phyloP scores from a whole-genome alignment of 1,140 invertebrate genomes.

The Drosophila obscura region DNA sequence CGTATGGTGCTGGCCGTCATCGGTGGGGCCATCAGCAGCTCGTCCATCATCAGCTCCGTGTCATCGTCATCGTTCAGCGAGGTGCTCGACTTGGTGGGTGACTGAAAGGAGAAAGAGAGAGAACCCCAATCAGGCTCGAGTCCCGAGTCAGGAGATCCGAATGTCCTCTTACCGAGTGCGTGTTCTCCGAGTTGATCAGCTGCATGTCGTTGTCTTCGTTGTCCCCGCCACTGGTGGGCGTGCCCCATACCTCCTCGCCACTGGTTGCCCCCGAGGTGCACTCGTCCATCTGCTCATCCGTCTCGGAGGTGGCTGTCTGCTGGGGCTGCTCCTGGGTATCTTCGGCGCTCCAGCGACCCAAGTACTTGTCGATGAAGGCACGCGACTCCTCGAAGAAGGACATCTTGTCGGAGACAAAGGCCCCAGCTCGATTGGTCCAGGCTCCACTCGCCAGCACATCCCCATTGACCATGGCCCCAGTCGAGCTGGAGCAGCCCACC shows the following conservation, averaged over 20 bases:
- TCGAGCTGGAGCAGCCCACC: slow-evolving; percentile 25
- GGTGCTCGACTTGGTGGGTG: slow-evolving; percentile 87
- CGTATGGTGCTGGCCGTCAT: slow-evolving; percentile 87
- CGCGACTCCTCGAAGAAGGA: slow-evolving; percentile 88
- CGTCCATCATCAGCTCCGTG: slow-evolving; percentile 89
- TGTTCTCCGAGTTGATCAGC: slow-evolving; percentile 87
- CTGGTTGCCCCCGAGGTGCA: slow-evolving; percentile 91
- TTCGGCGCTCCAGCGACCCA: slow-evolving; percentile 80
- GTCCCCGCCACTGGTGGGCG: slow-evolving; percentile 91
- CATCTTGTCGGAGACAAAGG: slow-evolving; percentile 92
- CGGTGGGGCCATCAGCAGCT: slow-evolving; percentile 88
- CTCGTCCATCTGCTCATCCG: slow-evolving; percentile 86
- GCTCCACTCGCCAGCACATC: slow-evolving; percentile 84
- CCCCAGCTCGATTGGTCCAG: slow-evolving; percentile 91
- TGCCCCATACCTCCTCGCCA: slow-evolving; percentile 93
- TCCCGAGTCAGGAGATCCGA: no score
- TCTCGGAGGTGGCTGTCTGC: slow-evolving; percentile 80
- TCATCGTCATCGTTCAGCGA: slow-evolving; percentile 88
- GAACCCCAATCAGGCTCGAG: no score
- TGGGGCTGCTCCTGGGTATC: slow-evolving; percentile 48
- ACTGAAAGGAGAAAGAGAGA: slow-evolving; percentile 68
- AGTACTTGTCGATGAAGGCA: slow-evolving; percentile 83
- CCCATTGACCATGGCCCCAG: slow-evolving; percentile 41
- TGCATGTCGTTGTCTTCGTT: slow-evolving; percentile 89
- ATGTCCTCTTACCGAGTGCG: slow-evolving; percentile 85